Percentiles rank a stretch among this genome's conserved stretches.
Evolutionary conservation across 2,113 vertebrate genomes (phyloP).

Genomic region (Pardalotus punctatus): DNA sequence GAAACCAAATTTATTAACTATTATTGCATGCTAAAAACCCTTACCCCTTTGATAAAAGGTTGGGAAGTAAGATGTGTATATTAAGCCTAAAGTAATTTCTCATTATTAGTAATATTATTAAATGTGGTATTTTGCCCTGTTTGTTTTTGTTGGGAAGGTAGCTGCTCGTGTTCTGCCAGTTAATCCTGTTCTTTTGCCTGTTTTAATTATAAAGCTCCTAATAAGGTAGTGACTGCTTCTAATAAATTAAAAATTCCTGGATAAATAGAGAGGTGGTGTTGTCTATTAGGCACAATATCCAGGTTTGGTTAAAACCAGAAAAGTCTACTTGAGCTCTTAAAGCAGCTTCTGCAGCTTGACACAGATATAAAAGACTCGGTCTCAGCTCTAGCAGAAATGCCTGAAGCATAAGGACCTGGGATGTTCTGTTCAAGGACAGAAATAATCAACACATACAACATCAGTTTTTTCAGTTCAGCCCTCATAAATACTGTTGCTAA

Average conservation of each 20-base stretch:
- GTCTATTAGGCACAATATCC: background rate
- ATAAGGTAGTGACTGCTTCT: background rate
- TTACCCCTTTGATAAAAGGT: background rate
- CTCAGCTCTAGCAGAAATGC: background rate
- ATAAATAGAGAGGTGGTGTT: background rate
- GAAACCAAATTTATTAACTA: background rate
- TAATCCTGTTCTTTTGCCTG: slow-evolving; percentile 27
- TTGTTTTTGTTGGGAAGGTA: background rate
- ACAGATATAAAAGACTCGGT: background rate
- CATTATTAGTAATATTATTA: slow-evolving; percentile 2
- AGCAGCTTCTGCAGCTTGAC: background rate
- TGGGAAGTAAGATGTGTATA: background rate
- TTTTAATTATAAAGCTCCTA: slow-evolving; percentile 35
- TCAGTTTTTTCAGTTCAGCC: background rate
- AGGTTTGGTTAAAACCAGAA: background rate
- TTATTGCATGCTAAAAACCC: background rate
- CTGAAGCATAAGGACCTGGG: background rate
- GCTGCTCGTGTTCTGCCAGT: background rate
- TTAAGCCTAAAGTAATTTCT: slow-evolving; percentile 13
- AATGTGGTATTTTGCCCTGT: background rate
- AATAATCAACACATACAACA: background rate
- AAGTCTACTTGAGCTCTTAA: background rate
- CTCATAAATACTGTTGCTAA: background rate
- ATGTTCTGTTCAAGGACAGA: background rate
- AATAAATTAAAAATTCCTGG: slow-evolving; percentile 34